These are phyloP conservation scores for Ptychobarbus kaznakovi DNA, from an alignment of 2,797 vertebrate genomes.

Conservation along the genomic window DNA sequence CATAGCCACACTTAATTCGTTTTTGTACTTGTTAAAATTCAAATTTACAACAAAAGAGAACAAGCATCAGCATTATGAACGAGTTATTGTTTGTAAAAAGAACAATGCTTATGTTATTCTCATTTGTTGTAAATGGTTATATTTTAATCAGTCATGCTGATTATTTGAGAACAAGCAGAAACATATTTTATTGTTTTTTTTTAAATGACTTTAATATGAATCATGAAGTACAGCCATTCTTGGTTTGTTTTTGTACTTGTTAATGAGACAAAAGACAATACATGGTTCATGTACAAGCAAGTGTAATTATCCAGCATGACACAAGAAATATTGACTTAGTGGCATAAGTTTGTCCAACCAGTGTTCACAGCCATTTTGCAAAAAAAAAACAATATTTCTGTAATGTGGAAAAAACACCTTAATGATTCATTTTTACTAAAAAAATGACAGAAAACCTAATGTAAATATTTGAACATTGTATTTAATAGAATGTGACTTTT, in stretches of 20 bases:
- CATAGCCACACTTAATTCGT: neutral
- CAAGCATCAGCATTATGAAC: too few species aligned
- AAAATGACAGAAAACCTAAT: neutral
- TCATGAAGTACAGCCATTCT: neutral
- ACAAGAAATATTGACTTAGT: neutral
- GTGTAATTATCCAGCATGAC: neutral
- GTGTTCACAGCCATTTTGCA: neutral
- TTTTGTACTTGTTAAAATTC: neutral
- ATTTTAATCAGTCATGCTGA: neutral
- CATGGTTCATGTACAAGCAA: neutral
- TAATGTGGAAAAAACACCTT: neutral
- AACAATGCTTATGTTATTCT: neutral
- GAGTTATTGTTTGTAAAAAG: neutral
- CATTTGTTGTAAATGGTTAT: neutral
- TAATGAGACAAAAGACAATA: constrained; percentile 1
- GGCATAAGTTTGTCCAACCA: neutral
- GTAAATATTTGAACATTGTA: neutral
- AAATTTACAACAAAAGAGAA: neutral
- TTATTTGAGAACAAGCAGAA: neutral
- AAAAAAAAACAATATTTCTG: neutral
- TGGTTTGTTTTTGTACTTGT: neutral
- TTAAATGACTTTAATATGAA: neutral
- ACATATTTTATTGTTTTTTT: neutral
- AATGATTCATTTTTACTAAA: neutral
- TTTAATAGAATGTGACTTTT: too few species aligned